These are phyloP conservation scores for Amazona vittata DNA, from an alignment of 2,113 vertebrate genomes.

Conservation along the genomic window DNA sequence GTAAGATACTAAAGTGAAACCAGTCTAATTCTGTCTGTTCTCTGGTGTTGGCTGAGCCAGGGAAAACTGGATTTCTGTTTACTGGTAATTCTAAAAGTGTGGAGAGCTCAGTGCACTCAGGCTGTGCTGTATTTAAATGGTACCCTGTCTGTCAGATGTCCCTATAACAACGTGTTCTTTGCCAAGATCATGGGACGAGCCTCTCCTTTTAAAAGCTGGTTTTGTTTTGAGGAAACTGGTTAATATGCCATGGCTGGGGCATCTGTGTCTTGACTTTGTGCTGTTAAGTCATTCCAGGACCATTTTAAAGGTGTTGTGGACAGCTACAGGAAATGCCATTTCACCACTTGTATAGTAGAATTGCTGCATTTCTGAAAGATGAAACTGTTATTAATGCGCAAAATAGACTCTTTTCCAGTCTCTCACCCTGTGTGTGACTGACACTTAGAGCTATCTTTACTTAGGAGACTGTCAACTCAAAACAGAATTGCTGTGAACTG, in stretches of 20 bases:
- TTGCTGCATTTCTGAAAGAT: not conserved
- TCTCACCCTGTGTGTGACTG: not conserved
- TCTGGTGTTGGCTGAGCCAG: not conserved
- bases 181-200: not conserved
- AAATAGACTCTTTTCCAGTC: not conserved
- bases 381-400: not conserved
- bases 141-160: not conserved
- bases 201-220: not conserved
- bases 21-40: not conserved
- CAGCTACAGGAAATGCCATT: not conserved
- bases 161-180: not conserved
- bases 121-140: slow-evolving; percentile 13
- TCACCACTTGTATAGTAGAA: not conserved
- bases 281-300: not conserved
- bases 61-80: not conserved
- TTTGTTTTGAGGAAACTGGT: not conserved
- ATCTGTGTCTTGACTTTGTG: not conserved
- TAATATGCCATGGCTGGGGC: not conserved
- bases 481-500: not conserved
- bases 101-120: not conserved
- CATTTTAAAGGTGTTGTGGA: not conserved
- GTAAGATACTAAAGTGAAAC: not conserved
- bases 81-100: not conserved
- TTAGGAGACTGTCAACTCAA: not conserved
- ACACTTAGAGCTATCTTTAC: not conserved